phyloP scores from a whole-genome alignment of 2,888 invertebrate genomes.

The Callyntrura guangdongensis region DNA sequence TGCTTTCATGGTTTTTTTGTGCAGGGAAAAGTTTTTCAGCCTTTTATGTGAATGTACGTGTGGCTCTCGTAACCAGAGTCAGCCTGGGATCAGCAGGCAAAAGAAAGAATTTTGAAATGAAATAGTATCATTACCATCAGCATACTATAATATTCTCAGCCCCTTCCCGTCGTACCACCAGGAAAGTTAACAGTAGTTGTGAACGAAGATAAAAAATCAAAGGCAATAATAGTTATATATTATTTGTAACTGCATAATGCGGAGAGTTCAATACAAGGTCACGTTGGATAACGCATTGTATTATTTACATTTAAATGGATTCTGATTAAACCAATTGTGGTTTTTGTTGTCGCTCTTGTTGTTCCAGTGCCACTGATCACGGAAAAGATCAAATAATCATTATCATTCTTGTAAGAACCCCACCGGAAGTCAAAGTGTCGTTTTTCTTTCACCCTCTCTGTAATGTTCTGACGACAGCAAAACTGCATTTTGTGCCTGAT shows the following conservation, averaged over 20 bases:
- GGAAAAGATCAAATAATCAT: too few relatives aligned
- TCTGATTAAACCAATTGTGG: too few relatives aligned
- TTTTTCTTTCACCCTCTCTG: too few relatives aligned
- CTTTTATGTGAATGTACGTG: constrained; percentile 47
- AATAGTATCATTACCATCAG: constrained; percentile 13
- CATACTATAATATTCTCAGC: not conserved
- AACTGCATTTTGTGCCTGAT: too few relatives aligned
- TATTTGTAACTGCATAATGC: not conserved
- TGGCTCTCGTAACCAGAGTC: constrained; percentile 48
- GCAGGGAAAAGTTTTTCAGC: constrained; percentile 39
- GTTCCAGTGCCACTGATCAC: too few relatives aligned
- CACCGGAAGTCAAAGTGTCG: too few relatives aligned
- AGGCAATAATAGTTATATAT: not conserved
- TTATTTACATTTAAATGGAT: not conserved
- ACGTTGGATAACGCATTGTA: not conserved
- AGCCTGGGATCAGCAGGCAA: constrained; percentile 72
- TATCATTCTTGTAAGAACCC: too few relatives aligned
- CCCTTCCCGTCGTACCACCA: not conserved
- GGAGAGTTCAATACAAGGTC: not conserved
- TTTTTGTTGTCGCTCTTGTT: too few relatives aligned
- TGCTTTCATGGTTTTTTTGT: constrained; percentile 48
- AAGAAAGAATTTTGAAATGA: constrained; percentile 45
- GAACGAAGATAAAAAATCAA: not conserved
- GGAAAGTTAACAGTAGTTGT: not conserved
- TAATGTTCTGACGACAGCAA: too few relatives aligned